These are phyloP conservation scores for Nannobrachium achirus DNA, from an alignment of 2,113 vertebrate species.

Conservation along the genomic window DNA sequence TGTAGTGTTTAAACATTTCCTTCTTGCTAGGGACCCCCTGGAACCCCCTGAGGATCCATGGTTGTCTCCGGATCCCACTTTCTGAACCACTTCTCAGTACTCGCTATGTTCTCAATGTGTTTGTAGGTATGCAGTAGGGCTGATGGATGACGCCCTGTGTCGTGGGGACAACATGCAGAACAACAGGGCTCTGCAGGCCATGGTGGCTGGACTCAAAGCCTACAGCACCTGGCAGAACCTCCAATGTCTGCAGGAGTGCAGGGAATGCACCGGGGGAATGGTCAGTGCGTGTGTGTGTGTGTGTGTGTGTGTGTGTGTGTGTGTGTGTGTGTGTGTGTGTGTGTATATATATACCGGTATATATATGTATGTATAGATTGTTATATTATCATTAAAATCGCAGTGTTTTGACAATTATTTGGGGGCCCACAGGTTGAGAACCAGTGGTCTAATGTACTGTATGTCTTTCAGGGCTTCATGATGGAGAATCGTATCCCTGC, in stretches of 20 bases:
- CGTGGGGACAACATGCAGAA: slow-evolving; percentile 56
- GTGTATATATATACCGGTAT: no score
- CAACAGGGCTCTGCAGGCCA: slow-evolving; percentile 56
- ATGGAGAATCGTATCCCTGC: slow-evolving; percentile 72
- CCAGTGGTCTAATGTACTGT: background rate
- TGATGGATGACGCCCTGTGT: slow-evolving; percentile 68
- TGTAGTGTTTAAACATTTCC: no score
- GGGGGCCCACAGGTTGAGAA: no score
- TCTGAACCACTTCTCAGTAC: no score
- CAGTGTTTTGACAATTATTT: no score
- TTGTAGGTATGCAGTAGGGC: slow-evolving; percentile 53
- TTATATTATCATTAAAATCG: no score
- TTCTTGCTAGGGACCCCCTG: no score
- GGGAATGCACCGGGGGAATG: slow-evolving; percentile 70
- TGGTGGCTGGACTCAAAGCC: slow-evolving; percentile 73
- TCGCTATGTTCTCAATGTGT: slow-evolving; percentile 3
- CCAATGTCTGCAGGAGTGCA: slow-evolving; percentile 71
- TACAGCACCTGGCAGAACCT: slow-evolving; percentile 75
- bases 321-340: background rate
- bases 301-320: background rate
- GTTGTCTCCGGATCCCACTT: no score
- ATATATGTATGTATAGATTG: no score
- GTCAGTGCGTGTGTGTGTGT: slow-evolving; percentile 50
- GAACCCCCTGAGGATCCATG: no score
- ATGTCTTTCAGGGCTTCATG: slow-evolving; percentile 67